phyloP scores from a whole-genome alignment of 2,113 vertebrate genomes.

The Natator depressus region DNA sequence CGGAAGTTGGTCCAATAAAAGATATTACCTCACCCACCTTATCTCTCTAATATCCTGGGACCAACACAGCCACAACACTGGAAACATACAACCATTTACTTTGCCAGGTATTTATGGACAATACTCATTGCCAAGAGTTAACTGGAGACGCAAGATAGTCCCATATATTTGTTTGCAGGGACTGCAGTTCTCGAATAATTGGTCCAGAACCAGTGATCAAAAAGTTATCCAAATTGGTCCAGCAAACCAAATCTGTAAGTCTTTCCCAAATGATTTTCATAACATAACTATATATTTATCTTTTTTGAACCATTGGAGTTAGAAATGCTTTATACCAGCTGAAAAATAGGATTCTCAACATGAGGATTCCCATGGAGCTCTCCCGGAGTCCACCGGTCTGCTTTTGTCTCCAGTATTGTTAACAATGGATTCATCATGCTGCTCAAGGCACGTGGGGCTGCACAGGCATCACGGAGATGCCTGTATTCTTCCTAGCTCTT shows the following conservation, averaged over 20 bases:
- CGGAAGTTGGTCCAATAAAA: too few relatives aligned
- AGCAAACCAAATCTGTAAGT: not conserved
- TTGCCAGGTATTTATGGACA: not conserved
- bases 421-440: not conserved
- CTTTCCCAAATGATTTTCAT: too few relatives aligned
- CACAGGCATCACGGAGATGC: fast-evolving
- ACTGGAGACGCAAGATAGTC: fast-evolving
- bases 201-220: not conserved
- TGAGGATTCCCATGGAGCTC: not conserved
- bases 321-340: not conserved
- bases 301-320: not conserved
- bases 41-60: too few relatives aligned
- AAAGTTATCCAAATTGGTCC: not conserved
- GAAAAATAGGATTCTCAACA: not conserved
- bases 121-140: fast-evolving
- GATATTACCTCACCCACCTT: too few relatives aligned
- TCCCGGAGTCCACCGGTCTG: not conserved
- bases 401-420: not conserved
- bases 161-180: fast-evolving
- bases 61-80: too few relatives aligned
- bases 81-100: not conserved
- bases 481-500: fast-evolving
- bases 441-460: fast-evolving
- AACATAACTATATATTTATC: too few relatives aligned
- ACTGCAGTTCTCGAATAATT: fast-evolving